Conservation (phyloP, 2,888 invertebrate genomes). For the Celastrina argiolus region DNA sequence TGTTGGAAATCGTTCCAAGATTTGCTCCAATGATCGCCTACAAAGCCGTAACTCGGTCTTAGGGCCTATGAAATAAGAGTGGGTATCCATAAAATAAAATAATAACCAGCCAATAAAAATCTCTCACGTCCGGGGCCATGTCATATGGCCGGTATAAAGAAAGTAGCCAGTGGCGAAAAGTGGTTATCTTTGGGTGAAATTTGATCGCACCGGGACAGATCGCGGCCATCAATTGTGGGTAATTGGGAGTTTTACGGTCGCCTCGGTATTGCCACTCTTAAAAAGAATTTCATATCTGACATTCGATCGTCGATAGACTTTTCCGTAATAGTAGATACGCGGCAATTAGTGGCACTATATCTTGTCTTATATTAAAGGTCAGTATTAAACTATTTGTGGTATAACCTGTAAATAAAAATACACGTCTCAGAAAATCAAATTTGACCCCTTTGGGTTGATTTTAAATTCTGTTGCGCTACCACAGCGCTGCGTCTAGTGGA, state of each 20-base stretch:
- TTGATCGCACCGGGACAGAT: slow-evolving; percentile 59
- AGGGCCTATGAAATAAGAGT: slow-evolving; percentile 73
- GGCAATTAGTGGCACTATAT: too few relatives aligned
- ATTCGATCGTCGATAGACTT: slow-evolving; percentile 13
- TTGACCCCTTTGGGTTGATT: too few relatives aligned
- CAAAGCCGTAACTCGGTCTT: slow-evolving; percentile 66
- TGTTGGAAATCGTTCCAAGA: slow-evolving; percentile 56
- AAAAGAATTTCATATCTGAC: slow-evolving; percentile 29
- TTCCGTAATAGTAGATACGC: too few relatives aligned
- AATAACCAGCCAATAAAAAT: slow-evolving; percentile 75
- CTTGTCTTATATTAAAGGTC: too few relatives aligned
- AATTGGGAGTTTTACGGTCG: slow-evolving; percentile 65
- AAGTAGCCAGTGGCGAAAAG: slow-evolving; percentile 57
- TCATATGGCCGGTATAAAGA: slow-evolving; percentile 58
- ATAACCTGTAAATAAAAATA: too few relatives aligned
- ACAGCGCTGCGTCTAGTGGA: too few relatives aligned
- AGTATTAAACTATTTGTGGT: too few relatives aligned
- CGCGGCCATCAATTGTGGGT: slow-evolving; percentile 65
- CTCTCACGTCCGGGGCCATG: slow-evolving; percentile 62
- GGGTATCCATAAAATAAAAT: slow-evolving; percentile 75
- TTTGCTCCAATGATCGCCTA: slow-evolving; percentile 66
- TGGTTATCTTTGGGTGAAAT: slow-evolving; percentile 53
- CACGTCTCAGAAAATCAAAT: too few relatives aligned
- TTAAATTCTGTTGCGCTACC: too few relatives aligned
- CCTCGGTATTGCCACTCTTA: slow-evolving; percentile 49